Conservation (phyloP, 2,113 vertebrate genomes). For the Syngnathus floridae region DNA sequence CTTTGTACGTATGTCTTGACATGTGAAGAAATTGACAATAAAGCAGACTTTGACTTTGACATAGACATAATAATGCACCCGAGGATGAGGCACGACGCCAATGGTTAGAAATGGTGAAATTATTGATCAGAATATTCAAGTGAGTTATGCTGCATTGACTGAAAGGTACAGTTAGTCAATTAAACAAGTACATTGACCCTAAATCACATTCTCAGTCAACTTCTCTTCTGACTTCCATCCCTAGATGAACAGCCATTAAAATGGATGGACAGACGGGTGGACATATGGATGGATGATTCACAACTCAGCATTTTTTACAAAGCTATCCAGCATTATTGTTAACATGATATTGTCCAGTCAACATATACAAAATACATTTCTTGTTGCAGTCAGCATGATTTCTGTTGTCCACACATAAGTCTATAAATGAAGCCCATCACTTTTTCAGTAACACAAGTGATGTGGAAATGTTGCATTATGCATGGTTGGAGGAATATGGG, state of each 20-base stretch:
- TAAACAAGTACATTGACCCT: too few species aligned
- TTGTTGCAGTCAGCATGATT: constrained; percentile 9
- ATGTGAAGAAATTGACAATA: too few species aligned
- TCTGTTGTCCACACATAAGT: not conserved
- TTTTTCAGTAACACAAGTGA: not conserved
- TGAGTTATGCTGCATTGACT: too few species aligned
- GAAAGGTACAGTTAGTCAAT: too few species aligned
- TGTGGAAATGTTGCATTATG: constrained; percentile 14
- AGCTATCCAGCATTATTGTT: not conserved
- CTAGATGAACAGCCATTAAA: not conserved
- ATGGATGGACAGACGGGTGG: too few species aligned
- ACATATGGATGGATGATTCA: too few species aligned
- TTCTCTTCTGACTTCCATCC: not conserved
- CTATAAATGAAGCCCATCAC: not conserved
- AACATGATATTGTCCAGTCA: not conserved
- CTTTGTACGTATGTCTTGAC: too few species aligned
- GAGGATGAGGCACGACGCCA: too few species aligned
- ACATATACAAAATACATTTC: constrained; percentile 3
- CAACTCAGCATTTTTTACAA: not conserved
- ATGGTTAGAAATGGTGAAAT: too few species aligned
- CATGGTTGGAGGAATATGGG: constrained; percentile 8
- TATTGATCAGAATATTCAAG: too few species aligned
- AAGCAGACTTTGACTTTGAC: too few species aligned
- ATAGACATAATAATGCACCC: too few species aligned
- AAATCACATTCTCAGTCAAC: not conserved